Percentiles rank a stretch among this genome's conserved stretches.
Conservation (phyloP, 1,140 invertebrate species). For the Cydia pomonella region DNA sequence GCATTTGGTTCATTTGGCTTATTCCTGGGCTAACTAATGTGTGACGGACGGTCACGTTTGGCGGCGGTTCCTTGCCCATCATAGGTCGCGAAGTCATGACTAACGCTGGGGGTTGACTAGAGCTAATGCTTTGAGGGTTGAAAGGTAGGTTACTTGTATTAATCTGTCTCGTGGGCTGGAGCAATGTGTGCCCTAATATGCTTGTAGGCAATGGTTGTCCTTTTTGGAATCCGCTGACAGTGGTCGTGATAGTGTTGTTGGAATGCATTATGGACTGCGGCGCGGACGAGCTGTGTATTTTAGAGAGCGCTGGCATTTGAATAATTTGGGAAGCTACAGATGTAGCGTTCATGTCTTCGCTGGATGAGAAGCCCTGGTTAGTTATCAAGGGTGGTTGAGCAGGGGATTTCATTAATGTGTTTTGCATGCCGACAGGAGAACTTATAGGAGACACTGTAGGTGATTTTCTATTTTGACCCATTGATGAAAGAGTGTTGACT, state of each 20-base stretch:
- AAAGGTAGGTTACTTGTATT: constrained; percentile 72
- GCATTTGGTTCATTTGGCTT: constrained; percentile 64
- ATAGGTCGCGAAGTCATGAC: constrained; percentile 77
- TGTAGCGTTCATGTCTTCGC: constrained; percentile 56
- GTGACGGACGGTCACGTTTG: constrained; percentile 74
- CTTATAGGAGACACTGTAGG: constrained; percentile 71
- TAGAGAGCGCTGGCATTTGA: constrained; percentile 78
- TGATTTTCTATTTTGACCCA: constrained; percentile 68
- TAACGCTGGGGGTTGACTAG: constrained; percentile 78
- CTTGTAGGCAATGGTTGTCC: constrained; percentile 67
- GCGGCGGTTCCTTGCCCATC: constrained; percentile 67
- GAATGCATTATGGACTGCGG: constrained; percentile 64
- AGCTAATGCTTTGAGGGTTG: constrained; percentile 77
- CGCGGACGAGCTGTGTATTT: constrained; percentile 68
- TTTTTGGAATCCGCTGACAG: constrained; percentile 64
- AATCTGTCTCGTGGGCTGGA: constrained; percentile 73
- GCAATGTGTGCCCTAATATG: constrained; percentile 75
- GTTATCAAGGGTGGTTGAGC: constrained; percentile 64
- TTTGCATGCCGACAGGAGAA: constrained; percentile 66
- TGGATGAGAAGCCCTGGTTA: constrained; percentile 55
- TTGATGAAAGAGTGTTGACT: constrained; percentile 68
- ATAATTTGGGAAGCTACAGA: constrained; percentile 71
- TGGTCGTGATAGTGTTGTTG: constrained; percentile 70
- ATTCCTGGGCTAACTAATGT: constrained; percentile 64
- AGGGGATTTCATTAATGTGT: constrained; percentile 67